Conservation (phyloP, 1,140 invertebrate genomes). For the Ostrea denselamellosa region DNA sequence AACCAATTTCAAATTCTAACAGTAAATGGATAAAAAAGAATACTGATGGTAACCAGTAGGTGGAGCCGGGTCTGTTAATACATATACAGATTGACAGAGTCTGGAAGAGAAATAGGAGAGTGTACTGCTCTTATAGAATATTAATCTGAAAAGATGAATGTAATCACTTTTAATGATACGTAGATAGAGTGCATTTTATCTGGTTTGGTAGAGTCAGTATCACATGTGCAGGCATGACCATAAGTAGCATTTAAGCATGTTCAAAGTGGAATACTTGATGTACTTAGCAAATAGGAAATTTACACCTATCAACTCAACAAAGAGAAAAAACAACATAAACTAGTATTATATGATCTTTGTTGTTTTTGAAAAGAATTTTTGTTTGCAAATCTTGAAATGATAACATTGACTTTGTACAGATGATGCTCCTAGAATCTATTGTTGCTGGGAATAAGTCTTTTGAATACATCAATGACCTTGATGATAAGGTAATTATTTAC, state of each 20-base stretch:
- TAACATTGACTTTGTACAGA: conserved; percentile 30
- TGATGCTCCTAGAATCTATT: conserved; percentile 48
- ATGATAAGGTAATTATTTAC: conserved; percentile 40
- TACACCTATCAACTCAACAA: neutral
- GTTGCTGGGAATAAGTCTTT: conserved; percentile 56
- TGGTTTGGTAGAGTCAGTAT: neutral
- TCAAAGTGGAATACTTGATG: neutral
- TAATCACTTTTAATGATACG: too few relatives aligned
- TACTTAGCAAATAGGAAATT: neutral
- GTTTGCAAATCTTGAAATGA: neutral
- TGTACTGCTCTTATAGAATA: too few relatives aligned
- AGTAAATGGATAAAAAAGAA: too few relatives aligned
- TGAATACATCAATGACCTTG: conserved; percentile 52
- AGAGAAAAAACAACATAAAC: neutral
- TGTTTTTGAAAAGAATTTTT: neutral
- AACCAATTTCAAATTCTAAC: too few relatives aligned
- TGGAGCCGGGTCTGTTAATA: too few relatives aligned
- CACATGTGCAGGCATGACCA: neutral
- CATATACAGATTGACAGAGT: too few relatives aligned
- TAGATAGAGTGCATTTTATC: neutral
- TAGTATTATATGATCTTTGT: neutral
- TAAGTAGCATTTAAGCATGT: neutral
- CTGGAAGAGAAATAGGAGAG: too few relatives aligned
- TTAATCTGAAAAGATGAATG: too few relatives aligned
- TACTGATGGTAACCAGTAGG: too few relatives aligned